Conservation (phyloP, 2,797 vertebrate genomes). For the Bradypus variegatus region DNA sequence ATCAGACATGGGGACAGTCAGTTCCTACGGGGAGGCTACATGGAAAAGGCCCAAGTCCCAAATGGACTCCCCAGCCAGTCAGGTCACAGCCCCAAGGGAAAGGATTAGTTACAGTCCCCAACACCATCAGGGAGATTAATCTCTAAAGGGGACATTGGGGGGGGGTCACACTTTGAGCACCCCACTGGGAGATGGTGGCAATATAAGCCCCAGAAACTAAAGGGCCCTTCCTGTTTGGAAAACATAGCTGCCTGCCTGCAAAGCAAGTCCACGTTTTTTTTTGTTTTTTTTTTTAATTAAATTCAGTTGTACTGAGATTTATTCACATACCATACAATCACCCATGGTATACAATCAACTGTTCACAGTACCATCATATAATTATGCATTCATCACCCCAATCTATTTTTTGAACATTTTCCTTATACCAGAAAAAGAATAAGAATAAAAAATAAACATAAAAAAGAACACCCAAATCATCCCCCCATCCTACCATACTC, state of each 20-base stretch:
- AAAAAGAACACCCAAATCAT: too few species aligned
- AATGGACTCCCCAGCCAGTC: constrained; percentile 23
- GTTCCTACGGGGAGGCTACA: constrained; percentile 10
- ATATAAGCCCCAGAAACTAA: neutral
- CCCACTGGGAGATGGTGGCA: neutral
- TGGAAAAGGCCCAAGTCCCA: constrained; percentile 40
- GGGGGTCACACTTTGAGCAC: neutral
- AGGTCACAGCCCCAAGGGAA: neutral
- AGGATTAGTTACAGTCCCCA: neutral
- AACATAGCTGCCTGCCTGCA: neutral
- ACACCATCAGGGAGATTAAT: neutral
- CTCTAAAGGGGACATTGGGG: neutral
- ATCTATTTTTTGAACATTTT: too few species aligned
- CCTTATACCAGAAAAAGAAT: too few species aligned
- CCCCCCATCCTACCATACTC: too few species aligned
- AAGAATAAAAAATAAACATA: too few species aligned
- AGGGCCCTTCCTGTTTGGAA: neutral
- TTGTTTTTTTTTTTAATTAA: neutral
- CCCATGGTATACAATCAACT: too few species aligned
- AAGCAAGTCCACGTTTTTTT: neutral
- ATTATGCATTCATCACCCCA: too few species aligned
- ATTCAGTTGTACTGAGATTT: too few species aligned
- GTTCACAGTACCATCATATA: too few species aligned
- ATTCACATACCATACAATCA: too few species aligned
- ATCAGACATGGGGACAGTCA: neutral